Base-by-base conservation (phyloP, 2,888 invertebrate genomes). In the Scaptomyza polygonia region DNA sequence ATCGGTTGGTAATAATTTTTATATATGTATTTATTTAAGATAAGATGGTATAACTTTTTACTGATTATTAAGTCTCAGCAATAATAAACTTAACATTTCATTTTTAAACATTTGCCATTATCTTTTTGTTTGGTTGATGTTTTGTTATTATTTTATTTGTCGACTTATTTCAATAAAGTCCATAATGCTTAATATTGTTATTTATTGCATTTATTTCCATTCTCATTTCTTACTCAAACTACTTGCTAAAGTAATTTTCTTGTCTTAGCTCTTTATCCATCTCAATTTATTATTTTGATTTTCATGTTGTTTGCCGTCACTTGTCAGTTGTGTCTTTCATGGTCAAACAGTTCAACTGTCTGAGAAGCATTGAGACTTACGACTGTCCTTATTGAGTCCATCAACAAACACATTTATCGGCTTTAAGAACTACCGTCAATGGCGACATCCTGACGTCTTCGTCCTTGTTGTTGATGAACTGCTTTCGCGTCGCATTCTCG, bases 391-490 rank as follows among this genome's bases (percentile, higher is more conserved):
- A 53, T 65, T 67, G 58, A 63, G 61, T 58, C 69, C 67, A 56
- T 58, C 42, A 69, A 40, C 69, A 59, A 48, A 32, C 61, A 61
- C 71, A 76, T 72, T 83, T 76, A 58, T 64, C 62, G 61, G 63
- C 56, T 49, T 59, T 65, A 30, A 43, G 27, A 30, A 42, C 12
- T 47, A 25, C 45, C 6, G 18, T 2, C 42, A n/a, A 21, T 42
- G 68, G 58, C 65, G 59, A 40, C 67, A 45, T 57, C 36, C 47
- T 72, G 57, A 29, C 57, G 64, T 69, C 53, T 40, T 56, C 47
- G 30, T 54, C 16, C 11, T 47, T 18, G 9, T 42, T 51, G 25
- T 51, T 77, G 68, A 81, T 75, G 68, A 81, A 78, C 79, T 75
- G 64, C 58, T 57, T 56, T 63, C 63, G 47, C 56, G 56, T 57